Conservation (phyloP, 2,888 invertebrate species). For the Tenthredo amoena region DNA sequence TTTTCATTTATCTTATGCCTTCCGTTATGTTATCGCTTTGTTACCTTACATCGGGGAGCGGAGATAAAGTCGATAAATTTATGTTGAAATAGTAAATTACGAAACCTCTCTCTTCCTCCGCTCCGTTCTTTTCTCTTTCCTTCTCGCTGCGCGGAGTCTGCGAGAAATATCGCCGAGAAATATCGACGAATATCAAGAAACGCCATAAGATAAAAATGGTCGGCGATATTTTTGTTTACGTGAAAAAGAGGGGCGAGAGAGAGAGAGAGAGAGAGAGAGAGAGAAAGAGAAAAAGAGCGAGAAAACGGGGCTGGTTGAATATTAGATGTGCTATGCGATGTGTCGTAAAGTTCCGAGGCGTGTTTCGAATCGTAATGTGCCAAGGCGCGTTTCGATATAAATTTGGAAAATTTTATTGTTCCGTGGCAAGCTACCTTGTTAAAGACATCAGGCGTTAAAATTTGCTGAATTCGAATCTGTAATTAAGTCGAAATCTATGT, state of each 20-base stretch:
- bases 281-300: background rate
- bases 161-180: background rate
- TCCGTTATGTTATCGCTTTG: background rate
- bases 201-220: conserved; percentile 36
- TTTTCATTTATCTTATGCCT: background rate
- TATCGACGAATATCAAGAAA: conserved; percentile 18
- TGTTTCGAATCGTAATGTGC: conserved; percentile 24
- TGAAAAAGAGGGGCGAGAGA: conserved; percentile 1
- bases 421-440: background rate
- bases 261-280: background rate
- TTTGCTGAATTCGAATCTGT: background rate
- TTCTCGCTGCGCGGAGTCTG: background rate
- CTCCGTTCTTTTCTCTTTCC: background rate
- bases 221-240: conserved; percentile 47
- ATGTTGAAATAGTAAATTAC: conserved; percentile 29
- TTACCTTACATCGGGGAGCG: background rate
- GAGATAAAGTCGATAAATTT: conserved; percentile 5
- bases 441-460: background rate
- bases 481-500: no score
- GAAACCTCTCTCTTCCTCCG: background rate
- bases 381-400: conserved; percentile 18
- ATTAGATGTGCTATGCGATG: conserved; percentile 29
- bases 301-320: conserved; percentile 33
- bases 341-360: conserved; percentile 36
- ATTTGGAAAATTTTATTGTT: conserved; percentile 25